Base-by-base conservation (phyloP, 1,140 invertebrate species). In the Lepidurus packardi region DNA sequence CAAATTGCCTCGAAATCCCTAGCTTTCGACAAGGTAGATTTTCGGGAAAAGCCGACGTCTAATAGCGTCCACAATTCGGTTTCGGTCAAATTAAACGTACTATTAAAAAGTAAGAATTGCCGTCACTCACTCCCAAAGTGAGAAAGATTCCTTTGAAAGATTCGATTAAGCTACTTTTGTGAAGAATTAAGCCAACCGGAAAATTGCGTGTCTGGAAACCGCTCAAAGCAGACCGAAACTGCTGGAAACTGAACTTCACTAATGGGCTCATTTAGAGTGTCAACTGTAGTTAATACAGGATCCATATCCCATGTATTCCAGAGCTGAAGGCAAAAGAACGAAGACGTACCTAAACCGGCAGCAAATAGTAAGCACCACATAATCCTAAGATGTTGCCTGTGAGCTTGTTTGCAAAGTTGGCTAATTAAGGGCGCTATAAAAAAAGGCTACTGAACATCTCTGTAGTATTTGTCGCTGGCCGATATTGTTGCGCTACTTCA, bases 271-370 rank as follows among this genome's bases (percentile, higher is more conserved):
- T 21, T 65, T 13, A 65, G 16, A 11, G 53, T 65, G 53, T 65
- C 53, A 65, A 65, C 53, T 16, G 53, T 65, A 21, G 53, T 65
- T n/a, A 65, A 21, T n/a, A 65, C 53, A 65, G 53, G 53, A 65
- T 65, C 53, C 9, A 21, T 21, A 65, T 65, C 53, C 53, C 53
- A 65, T n/a, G 53, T 65, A 21, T 65, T 16, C 53, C 53, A 65
- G 16, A 65, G 53, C 53, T 65, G 53, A 16, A 65, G 53, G 21
- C 53, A 65, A 65, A 65, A 65, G 53, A 65, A 65, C 53, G 53
- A 13, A 9, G 53, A 65, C 4, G 53, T 65, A 16, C 45, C 10
- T 16, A 47, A 47, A 6, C 45, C 45, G 45, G n/a, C 53, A 65
- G 53, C 53, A 21, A 65, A 65, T n/a, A 9, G 53, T 21, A 65